Conservation (phyloP, 2,113 vertebrate species). For the Oreochromis tanganicae region DNA sequence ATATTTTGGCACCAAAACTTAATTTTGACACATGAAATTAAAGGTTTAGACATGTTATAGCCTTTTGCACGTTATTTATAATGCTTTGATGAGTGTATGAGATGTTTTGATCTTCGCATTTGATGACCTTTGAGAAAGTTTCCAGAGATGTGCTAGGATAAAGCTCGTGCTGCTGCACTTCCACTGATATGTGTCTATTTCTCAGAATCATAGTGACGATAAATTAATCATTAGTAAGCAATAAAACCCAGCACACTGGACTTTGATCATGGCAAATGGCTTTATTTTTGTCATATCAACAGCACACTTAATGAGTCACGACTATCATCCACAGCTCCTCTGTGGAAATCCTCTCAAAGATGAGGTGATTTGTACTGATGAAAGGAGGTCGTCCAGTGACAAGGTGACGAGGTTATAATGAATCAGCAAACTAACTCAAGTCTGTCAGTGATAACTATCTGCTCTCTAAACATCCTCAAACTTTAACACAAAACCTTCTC, state of each 20-base stretch:
- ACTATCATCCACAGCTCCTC: constrained; percentile 1
- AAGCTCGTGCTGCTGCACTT: not conserved
- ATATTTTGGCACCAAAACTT: not conserved
- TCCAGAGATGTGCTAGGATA: not conserved
- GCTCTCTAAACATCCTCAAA: not conserved
- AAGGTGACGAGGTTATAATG: not conserved
- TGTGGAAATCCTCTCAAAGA: constrained; percentile 23
- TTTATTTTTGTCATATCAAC: constrained; percentile 63
- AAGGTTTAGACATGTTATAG: not conserved
- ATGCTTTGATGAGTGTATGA: not conserved
- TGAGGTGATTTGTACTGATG: constrained; percentile 5
- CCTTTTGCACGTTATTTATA: not conserved
- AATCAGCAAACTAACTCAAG: not conserved
- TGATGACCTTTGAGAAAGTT: not conserved
- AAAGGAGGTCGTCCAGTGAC: not conserved
- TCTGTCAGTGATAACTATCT: not conserved
- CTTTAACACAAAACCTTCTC: constrained; percentile 12
- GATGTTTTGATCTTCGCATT: not conserved
- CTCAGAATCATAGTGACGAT: not conserved
- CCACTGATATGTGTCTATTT: not conserved
- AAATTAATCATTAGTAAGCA: not conserved
- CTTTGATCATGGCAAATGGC: constrained; percentile 19
- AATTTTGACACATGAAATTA: not conserved
- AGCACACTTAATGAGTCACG: constrained; percentile 41
- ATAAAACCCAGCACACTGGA: not conserved